A percentile compares a stretch with the other conserved stretches of the same genome.
These are phyloP conservation scores for Drosophila melanosoma DNA, from an alignment of 2,888 invertebrate genomes.

Conservation along the genomic window DNA sequence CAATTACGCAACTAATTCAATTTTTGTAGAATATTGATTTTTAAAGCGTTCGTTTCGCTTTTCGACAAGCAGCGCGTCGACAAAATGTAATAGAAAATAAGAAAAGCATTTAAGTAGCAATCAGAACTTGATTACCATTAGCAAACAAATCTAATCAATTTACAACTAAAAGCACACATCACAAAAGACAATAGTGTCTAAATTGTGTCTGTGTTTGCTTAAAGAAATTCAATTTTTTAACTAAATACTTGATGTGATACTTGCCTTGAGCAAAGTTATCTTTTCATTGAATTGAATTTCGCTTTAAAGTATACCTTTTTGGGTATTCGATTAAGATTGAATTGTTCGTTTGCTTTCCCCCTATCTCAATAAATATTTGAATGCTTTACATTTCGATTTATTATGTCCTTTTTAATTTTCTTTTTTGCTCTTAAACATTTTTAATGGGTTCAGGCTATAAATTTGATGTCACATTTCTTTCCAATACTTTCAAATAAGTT, in stretches of 20 bases:
- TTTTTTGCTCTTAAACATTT: neutral
- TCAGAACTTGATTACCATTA: constrained; percentile 64
- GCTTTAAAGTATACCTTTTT: neutral
- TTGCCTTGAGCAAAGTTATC: constrained; percentile 5
- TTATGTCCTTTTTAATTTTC: neutral
- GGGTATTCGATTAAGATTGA: neutral
- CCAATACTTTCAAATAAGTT: too few relatives aligned
- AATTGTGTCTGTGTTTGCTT: constrained; percentile 2
- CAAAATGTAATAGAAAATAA: constrained; percentile 46
- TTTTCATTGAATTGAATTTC: neutral
- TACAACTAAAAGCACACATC: constrained; percentile 63
- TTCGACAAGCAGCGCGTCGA: constrained; percentile 22
- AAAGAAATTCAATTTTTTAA: neutral
- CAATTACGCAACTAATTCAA: constrained; percentile 59
- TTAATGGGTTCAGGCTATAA: neutral
- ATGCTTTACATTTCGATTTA: neutral
- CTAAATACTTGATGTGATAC: neutral
- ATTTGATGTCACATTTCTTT: neutral
- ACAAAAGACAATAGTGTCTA: constrained; percentile 22
- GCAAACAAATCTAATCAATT: constrained; percentile 59
- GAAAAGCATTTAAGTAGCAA: constrained; percentile 65
- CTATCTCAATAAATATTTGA: too few relatives aligned
- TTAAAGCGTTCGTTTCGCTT: constrained; percentile 33
- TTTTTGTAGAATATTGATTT: constrained; percentile 56
- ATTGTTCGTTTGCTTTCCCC: neutral